Base-by-base conservation (phyloP, 64 coral and sea anemone species). In the Porites australiensis region DNA sequence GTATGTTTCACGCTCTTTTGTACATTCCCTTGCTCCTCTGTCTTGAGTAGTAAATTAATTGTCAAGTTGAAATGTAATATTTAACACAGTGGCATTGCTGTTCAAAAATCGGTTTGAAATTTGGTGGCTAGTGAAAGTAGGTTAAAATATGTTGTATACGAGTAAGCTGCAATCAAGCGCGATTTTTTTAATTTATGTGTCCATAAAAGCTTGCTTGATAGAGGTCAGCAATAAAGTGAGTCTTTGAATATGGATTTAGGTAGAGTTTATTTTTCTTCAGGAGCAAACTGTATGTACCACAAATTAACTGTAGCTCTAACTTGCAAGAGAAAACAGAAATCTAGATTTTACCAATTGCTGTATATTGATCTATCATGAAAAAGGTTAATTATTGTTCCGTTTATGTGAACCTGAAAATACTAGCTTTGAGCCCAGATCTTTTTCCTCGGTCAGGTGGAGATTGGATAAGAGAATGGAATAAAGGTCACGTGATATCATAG, bases 141-240 rank as follows among this genome's bases (percentile, higher is more conserved):
- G 7, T 7, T 12, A 4, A 57, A 12, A 37, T 74, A 50, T 11
- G 47, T 49, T 75, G 4, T 49, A 50, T 18, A 50, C 37, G 46
- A 75, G 73, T 50, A 57, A 76, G 73, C 73, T 51, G 11, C 47
- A 49, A 76, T 76, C 4, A 19, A 76, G 73, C 6, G n/a, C 46
- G 43, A 76, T 44, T 48, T 66, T 63, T 45, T 44, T 84, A 84
- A 84, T 67, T 84, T 84, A 84, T 84, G 47, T 76, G 45, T 76
- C 19, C 4, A 65, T 68, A 65, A 19, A 84, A 82, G 79, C 63
- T 84, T 84, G 62, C 81, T 84, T 12, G 16, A 48, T 65, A 61
- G 81, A 84, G 45, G 44, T 21, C 19, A 18, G 3, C 2, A 84
- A 51, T 84, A 84, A 84, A 84, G 47, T 66, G 8, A 52, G 11